Evolutionary conservation across 2,113 vertebrate species (phyloP).

Genomic region (Leucopternis melanops): DNA sequence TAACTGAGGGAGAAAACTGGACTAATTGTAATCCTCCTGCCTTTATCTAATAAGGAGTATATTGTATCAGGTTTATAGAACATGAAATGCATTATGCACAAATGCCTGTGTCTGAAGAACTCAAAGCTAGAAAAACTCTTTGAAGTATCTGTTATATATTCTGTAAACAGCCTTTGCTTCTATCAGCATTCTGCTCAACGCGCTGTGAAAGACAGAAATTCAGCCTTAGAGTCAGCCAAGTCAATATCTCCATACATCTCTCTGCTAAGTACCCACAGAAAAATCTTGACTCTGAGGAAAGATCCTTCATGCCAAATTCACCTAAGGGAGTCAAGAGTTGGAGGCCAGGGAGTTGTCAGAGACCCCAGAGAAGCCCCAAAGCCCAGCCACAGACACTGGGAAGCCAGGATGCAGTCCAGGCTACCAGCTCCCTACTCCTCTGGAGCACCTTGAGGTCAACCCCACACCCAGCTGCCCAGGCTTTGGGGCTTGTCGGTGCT

Average conservation of each 20-base stretch:
- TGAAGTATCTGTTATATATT: conserved; percentile 53
- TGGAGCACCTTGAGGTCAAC: not conserved
- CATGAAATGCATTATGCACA: conserved; percentile 39
- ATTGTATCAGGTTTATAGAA: conserved; percentile 20
- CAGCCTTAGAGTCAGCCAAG: not conserved
- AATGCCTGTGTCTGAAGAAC: conserved; percentile 23
- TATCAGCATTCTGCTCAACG: conserved; percentile 41
- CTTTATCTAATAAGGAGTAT: not conserved
- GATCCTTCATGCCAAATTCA: not conserved
- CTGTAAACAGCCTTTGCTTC: conserved; percentile 47
- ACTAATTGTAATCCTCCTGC: not conserved
- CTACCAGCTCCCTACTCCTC: not conserved
- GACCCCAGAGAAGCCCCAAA: not conserved
- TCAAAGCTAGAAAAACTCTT: conserved; percentile 50
- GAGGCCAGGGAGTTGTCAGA: not conserved
- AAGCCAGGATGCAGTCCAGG: not conserved
- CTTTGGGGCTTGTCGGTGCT: not conserved
- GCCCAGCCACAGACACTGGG: not conserved
- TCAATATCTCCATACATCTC: not conserved
- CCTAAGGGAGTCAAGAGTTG: not conserved
- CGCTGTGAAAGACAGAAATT: not conserved
- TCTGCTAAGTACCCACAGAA: not conserved
- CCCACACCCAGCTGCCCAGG: not conserved
- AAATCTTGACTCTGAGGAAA: not conserved
- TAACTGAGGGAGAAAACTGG: not conserved